Conservation (phyloP, 92 coral and sea anemone species). For the Epizoanthus illoricatus region DNA sequence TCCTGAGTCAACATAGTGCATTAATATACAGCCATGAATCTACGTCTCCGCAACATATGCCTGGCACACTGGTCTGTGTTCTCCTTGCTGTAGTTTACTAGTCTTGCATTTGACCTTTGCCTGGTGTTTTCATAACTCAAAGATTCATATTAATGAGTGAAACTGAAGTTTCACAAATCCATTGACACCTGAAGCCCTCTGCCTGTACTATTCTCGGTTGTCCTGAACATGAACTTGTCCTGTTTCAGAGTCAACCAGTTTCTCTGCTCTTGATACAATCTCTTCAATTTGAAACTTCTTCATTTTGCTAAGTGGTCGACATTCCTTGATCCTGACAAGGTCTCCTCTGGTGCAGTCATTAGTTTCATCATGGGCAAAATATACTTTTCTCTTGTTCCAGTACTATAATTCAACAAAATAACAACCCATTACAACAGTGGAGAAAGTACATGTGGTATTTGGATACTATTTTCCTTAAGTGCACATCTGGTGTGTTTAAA, state of each 20-base stretch:
- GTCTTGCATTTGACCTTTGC: too few relatives aligned
- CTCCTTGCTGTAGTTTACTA: too few relatives aligned
- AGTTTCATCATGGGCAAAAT: slow-evolving; percentile 94
- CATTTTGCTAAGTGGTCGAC: slow-evolving; percentile 83
- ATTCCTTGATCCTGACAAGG: slow-evolving; percentile 83
- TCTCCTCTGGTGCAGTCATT: slow-evolving; percentile 94
- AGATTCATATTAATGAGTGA: too few relatives aligned
- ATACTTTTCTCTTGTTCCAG: slow-evolving; percentile 96
- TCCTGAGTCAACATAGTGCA: too few relatives aligned
- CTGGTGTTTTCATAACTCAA: too few relatives aligned
- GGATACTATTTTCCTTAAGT: too few relatives aligned
- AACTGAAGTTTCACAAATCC: too few relatives aligned
- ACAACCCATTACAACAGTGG: background rate
- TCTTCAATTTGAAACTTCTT: slow-evolving; percentile 83
- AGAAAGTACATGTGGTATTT: slow-evolving; percentile 3
- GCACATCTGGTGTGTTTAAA: too few relatives aligned
- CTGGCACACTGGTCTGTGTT: too few relatives aligned
- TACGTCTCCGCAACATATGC: too few relatives aligned
- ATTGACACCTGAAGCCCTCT: background rate
- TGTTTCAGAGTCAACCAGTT: slow-evolving; percentile 75
- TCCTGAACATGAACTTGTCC: slow-evolving; percentile 90
- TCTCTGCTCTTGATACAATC: slow-evolving; percentile 85
- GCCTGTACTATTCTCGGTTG: slow-evolving; percentile 71
- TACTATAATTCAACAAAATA: slow-evolving; percentile 57
- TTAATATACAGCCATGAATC: too few relatives aligned